Conservation (phyloP, 2,113 vertebrate species). For the Micronycteris hirsuta region DNA sequence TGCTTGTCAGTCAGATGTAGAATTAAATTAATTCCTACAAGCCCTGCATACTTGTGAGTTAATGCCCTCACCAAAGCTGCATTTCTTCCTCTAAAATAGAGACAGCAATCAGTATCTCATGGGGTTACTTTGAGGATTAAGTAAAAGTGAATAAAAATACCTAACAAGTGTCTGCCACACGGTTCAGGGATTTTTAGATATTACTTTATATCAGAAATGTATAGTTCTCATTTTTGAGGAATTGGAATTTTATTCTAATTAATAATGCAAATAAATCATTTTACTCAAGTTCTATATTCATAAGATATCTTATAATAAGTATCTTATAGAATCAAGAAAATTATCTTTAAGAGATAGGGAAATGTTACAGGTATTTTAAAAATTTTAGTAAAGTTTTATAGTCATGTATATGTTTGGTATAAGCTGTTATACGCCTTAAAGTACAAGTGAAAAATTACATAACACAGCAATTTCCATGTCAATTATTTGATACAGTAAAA, state of each 20-base stretch:
- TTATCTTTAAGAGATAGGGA: background rate
- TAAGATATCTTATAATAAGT: background rate
- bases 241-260: constrained; percentile 9
- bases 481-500: background rate
- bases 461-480: background rate
- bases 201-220: background rate
- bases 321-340: background rate
- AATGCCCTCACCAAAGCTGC: background rate
- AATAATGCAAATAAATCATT: background rate
- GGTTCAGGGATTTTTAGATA: background rate
- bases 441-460: background rate
- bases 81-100: background rate
- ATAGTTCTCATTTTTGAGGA: background rate
- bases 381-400: background rate
- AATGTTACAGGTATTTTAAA: background rate
- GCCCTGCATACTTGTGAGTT: background rate
- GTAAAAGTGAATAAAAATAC: background rate
- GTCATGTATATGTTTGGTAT: background rate
- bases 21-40: background rate
- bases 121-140: background rate
- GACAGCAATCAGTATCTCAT: background rate
- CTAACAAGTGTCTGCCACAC: background rate
- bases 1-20: background rate
- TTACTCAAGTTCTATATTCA: background rate
- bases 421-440: background rate